phyloP scores from a whole-genome alignment of 2,888 invertebrate genomes.

The Ormyrus labotus region DNA sequence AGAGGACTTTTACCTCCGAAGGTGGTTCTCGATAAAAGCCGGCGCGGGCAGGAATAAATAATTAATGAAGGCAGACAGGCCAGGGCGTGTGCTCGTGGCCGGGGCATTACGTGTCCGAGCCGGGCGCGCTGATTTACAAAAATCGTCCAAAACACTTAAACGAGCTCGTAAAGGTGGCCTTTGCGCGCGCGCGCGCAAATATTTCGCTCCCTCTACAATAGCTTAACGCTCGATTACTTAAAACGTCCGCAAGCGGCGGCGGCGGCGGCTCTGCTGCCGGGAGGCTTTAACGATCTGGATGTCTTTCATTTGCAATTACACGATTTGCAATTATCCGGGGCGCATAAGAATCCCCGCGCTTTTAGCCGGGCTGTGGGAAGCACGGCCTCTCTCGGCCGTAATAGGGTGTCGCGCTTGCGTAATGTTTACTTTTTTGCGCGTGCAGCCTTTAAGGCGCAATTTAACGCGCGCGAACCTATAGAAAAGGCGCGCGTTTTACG shows the following conservation, averaged over 20 bases:
- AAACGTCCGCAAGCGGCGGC: neutral
- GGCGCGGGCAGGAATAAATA: slow-evolving; percentile 22
- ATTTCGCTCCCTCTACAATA: slow-evolving; percentile 28
- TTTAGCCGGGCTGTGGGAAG: slow-evolving; percentile 10
- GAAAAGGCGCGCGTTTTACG: slow-evolving; percentile 27
- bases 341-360: slow-evolving; percentile 23
- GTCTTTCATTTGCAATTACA: slow-evolving; percentile 64
- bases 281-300: slow-evolving; percentile 62
- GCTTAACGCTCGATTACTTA: slow-evolving; percentile 17
- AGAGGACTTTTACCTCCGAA: no score
- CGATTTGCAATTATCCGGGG: slow-evolving; percentile 53
- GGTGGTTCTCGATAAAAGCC: slow-evolving; percentile 25
- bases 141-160: slow-evolving; percentile 33
- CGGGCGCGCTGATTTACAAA: slow-evolving; percentile 10
- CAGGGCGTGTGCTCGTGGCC: neutral
- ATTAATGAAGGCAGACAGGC: slow-evolving; percentile 22
- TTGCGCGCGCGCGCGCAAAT: slow-evolving; percentile 10
- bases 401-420: slow-evolving; percentile 51
- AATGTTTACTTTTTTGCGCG: slow-evolving; percentile 45
- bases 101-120: no score
- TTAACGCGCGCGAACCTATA: neutral
- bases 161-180: neutral
- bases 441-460: neutral
- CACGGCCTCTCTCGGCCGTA: slow-evolving; percentile 8
- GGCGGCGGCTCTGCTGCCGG: neutral